Conservation (phyloP, 2,113 vertebrate species). For the Promerops cafer region DNA sequence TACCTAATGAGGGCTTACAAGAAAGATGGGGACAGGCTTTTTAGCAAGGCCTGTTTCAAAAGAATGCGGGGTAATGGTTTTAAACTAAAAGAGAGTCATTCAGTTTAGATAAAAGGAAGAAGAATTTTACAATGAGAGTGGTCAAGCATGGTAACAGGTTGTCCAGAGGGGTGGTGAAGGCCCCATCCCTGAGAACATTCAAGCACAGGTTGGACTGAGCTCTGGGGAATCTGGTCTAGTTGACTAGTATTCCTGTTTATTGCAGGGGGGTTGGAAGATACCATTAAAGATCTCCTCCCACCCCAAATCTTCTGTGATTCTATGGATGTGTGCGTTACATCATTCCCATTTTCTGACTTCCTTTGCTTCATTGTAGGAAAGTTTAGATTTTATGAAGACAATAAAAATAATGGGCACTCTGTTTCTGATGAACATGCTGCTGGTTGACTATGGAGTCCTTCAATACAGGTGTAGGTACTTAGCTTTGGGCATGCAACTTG, state of each 20-base stretch:
- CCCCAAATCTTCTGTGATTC: background rate
- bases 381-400: background rate
- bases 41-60: background rate
- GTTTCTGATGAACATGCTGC: background rate
- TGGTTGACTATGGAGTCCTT: background rate
- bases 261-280: fast-evolving
- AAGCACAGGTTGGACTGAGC: background rate
- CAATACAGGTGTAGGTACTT: background rate
- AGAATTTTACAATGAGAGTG: background rate
- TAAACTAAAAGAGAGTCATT: background rate
- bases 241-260: background rate
- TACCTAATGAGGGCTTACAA: background rate
- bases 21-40: background rate
- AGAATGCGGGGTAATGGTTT: background rate
- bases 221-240: background rate
- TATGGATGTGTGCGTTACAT: background rate
- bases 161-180: background rate
- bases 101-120: background rate
- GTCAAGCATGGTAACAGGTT: background rate
- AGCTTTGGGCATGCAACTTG: background rate
- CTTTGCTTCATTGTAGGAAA: background rate
- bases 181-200: background rate
- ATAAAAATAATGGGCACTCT: background rate
- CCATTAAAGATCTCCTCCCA: background rate
- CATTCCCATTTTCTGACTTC: background rate